Evolutionary conservation across 2,888 invertebrate species (phyloP), one percentile per base, ranked within the genome.

Genomic region (Cecidostiba fungosa): DNA sequence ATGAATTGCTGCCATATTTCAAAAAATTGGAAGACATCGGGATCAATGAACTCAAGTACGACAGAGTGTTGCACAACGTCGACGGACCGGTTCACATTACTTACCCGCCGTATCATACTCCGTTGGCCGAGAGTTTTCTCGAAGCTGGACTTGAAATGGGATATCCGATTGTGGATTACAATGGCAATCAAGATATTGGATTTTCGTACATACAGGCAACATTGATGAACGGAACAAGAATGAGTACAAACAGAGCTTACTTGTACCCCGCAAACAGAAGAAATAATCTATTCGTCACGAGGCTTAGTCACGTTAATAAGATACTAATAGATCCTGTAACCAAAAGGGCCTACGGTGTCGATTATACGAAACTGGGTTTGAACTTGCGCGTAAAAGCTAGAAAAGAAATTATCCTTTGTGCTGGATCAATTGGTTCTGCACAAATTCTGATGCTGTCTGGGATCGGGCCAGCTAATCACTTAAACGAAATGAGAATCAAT

Each of bases 371-470:
- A 81, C 94, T 95, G 23, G 94, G 94, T 29, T 87, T 89, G 36
- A 91, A 88, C 14, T 89, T 90, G 50, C 94, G 93, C 14, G 95
- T 95, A 0, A 93, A 92, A 73, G 97, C 96, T 0, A 95, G 94
- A 2, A 96, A 95, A 90, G 97, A 97, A 93, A 95, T 97, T 0
- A 96, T 97, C 84, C 88, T 97, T 59, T 95, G 96, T 62, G 96
- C 96, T 1, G 97, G 97, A 6, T 95, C 97, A 0, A 95, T 97
- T n/a, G 97, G 97, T 92, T 95, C 96, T 1, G 97, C 97, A 0
- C 97, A 97, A 91, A 91, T 97, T 3, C 94, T 98, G 16, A 96
- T 97, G 96, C 92, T 97, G 36, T 97, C 97, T 3, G 97, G 97
- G 16, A 95, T 97, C 19, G 96, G 96, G 1, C 96, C 96, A 0